Evolutionary conservation across 2,797 vertebrate genomes (phyloP), one percentile per base, ranked within the genome.

Genomic region (Pterois miles): DNA sequence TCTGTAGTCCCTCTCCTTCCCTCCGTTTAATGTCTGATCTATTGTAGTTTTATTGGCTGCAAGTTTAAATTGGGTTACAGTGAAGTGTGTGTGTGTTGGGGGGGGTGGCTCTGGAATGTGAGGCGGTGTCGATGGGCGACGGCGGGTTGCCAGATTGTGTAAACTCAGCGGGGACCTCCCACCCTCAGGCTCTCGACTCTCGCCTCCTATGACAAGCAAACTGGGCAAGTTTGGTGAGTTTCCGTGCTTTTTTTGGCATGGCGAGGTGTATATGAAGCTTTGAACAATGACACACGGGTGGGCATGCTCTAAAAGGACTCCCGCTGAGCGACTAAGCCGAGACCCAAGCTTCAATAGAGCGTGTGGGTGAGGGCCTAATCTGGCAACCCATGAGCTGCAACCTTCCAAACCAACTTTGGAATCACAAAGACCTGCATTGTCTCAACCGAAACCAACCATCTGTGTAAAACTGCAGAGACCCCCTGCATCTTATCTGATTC

Each of bases 251-350:
- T 86, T 82, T 88, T 81, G 93, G 93, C 90, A 75, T 13, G 18
- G n/a, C n/a, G 75, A 91, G 74, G 87, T 86, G 83, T 85, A 50
- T 81, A 71, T 27, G 82, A 90, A 85, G 88, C 89, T 70, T 85
- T 86, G 89, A 95, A 95, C 93, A 95, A 94, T 94, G 91, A 93
- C 90, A 92, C 89, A 78, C 77, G 89, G 89, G 89, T 91, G 92
- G 91, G 92, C 88, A 92, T 59, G 50, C 78, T 90, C 85, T 86
- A 69, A 85, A 88, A 78, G 83, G 80, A 85, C 86, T 82, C 92
- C 93, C 29, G 83, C 83, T 83, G 92, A 91, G 93, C 52, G 20
- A 88, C 89, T 87, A 78, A 93, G 87, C 85, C 68, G 71, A 89
- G 92, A 88, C 92, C 88, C 88, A 67, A 83, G 87, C 83, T 82